Evolutionary conservation across 2,797 vertebrate species (phyloP).

Genomic region (Nannoperca australis): DNA sequence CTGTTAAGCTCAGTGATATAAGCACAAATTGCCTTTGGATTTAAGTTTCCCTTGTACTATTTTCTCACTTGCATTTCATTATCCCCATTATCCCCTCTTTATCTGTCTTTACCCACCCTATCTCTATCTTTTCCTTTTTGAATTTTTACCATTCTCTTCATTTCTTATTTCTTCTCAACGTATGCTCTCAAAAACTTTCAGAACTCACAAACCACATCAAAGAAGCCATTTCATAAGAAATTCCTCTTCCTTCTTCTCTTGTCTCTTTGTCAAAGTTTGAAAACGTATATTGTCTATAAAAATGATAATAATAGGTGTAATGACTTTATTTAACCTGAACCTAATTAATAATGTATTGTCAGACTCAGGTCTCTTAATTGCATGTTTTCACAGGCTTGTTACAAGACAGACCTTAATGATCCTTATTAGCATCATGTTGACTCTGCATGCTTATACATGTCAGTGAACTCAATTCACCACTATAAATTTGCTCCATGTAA

Average conservation of each 20-base stretch:
- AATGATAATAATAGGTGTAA: not conserved
- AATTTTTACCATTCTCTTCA: not conserved
- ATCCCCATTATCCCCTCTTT: not conserved
- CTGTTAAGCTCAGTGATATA: slow-evolving; percentile 5
- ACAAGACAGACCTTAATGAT: slow-evolving; percentile 32
- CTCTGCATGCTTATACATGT: slow-evolving; percentile 36
- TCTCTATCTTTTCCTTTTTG: not conserved
- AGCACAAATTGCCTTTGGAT: slow-evolving; percentile 23
- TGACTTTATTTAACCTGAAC: not conserved
- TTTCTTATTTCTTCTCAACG: not conserved
- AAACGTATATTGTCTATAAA: not conserved
- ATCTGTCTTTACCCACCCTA: not conserved
- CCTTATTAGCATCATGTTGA: slow-evolving; percentile 26
- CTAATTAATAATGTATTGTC: not conserved
- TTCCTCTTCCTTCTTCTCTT: not conserved
- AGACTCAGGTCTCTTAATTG: slow-evolving; percentile 7
- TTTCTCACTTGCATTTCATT: not conserved
- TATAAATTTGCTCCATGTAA: slow-evolving; percentile 14
- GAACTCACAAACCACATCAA: not conserved
- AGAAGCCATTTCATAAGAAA: not conserved
- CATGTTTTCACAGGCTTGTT: slow-evolving; percentile 23
- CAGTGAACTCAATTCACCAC: slow-evolving; percentile 22
- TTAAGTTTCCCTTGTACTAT: slow-evolving; percentile 1
- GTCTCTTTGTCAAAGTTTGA: not conserved
- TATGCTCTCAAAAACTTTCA: not conserved